Base-by-base conservation (phyloP, 1,140 invertebrate genomes). In the Calephelis virginiensis region DNA sequence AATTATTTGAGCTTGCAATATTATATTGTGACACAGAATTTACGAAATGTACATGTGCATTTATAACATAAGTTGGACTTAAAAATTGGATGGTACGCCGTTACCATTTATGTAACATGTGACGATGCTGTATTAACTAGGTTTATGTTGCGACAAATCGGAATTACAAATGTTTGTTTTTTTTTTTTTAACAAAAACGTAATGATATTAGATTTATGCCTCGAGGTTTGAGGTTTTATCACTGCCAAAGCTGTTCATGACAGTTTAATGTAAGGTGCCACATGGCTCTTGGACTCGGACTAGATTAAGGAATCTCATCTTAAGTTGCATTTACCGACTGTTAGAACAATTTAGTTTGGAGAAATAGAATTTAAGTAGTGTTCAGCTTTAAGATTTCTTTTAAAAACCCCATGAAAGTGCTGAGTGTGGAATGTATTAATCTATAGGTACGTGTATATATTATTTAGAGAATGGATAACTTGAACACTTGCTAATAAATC, bases 191-290 rank as follows among this genome's bases (percentile, higher is more conserved):
- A 43, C 40, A 43, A 43, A 43, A 43, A 1, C 1, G 8, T 43
- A 8, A 9, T 8, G 7, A 43, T 43, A 0, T 14, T 56, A 56
- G 28, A 11, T 56, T 56, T 56, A 56, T 12, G 50, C 14, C 17
- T 56, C 14, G 8, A n/a, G n/a, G 48, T 13, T 13, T 49, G 9
- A 49, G 48, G 49, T 5, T 53, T 60, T 53, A 63, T 46, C 63
- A 61, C 49, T 68, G 46, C 59, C 47, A 48, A 14, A 48, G 59
- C 47, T 13, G 59, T 59, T 66, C 47, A 66, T 59, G 50, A 56
- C 59, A 63, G 49, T 68, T 56, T 66, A 68, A 73, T 74, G 73
- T 75, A 75, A 75, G 68, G 70, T 69, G 75, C 72, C 72, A 71
- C 71, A 68, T 37, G 65, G 73, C 64, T 43, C 63, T 38, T n/a